Evolutionary conservation across 37 sponge, comb jelly and placozoan genomes (phyloP), one percentile per base, ranked within the genome.

Genomic region (Aphrocallistes beatrix): DNA sequence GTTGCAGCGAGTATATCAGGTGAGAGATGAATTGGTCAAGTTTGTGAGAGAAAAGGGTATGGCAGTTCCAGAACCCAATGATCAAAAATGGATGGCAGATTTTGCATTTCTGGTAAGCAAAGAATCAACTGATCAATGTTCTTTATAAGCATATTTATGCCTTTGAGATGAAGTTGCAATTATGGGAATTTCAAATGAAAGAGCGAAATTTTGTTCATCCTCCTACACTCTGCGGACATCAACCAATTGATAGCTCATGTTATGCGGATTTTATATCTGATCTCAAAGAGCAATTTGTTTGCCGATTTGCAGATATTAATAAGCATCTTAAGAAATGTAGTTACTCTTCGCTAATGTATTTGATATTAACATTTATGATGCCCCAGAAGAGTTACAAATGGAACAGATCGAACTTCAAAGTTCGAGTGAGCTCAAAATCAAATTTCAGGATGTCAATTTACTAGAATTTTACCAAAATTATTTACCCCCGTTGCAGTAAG

Each of bases 11-110:
- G 75, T 60, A 30, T 60, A 60, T 60, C 75, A 60, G 75, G 1
- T 60, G 75, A 60, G 75, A 60, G n/a, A 60, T 60, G 75, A 60
- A 60, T 60, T 60, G 75, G 34, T 30, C 32, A 60, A 19, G n/a
- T 60, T 60, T 30, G 75, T 60, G 10, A 60, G 75, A 60, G 75
- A 60, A 60, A 60, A 60, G 75, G 75, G 75, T 60, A 25, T 60
- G 75, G 75, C 10, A 60, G 75, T 60, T 13, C 75, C 75, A 6
- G 75, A 60, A 60, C n/a, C n/a, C n/a, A 60, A 30, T 60, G 75
- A 60, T 60, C 3, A 19, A 60, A 60, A 60, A 60, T 60, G 75
- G 75, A 25, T 60, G 75, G 10, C 75, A 60, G 75, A 60, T 60
- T 60, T 60, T 19, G 75, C 75, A 25, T 60, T 60, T 60, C 75